Evolutionary conservation across 2,888 invertebrate genomes (phyloP), one percentile per base, ranked within the genome.

Genomic region (Oithona nana): DNA sequence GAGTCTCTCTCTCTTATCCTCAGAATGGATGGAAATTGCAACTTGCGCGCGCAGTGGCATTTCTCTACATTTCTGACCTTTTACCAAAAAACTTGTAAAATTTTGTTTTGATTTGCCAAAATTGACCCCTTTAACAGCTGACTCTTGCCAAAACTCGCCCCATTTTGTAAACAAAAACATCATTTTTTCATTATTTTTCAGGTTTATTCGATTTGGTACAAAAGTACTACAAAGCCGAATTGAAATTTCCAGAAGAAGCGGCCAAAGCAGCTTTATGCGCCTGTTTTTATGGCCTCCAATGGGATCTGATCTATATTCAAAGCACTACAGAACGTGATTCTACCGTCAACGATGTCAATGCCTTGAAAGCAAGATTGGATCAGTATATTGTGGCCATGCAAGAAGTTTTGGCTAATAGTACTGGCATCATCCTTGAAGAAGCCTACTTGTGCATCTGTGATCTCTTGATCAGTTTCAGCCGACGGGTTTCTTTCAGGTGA

Each of bases 371-470:
- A 65, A 80, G 85, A 59, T 76, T 94, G 67, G 80, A 81, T 66
- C 80, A 81, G 57, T 88, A 90, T 73, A 81, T 88, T 75, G 79
- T 79, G 66, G 79, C 81, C 63, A 82, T 86, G 70, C 80, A 82
- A 68, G 79, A 80, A 64, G 75, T 88, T 26, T 80, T 89, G 66
- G 77, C 79, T 20, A 16, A 26, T 16, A 16, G 24, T 16, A 16
- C 22, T 3, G 26, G 16, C 24, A 16, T 49, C 24, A 20, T 59
- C 22, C 31, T 39, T 24, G 62, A 62, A 28, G 73, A 86, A 83
- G 90, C 95, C 0, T 98, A 90, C 75, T 83, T 88, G 65, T 86
- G 88, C n/a, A 81, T 97, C 61, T 97, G 97, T 75, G 98, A 98
- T 77, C 77, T 93, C 68, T 77, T 97, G 68, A 84, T 98, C 20